Evolutionary conservation across 2,113 vertebrate species (phyloP).

Genomic region (Prunella fulvescens): DNA sequence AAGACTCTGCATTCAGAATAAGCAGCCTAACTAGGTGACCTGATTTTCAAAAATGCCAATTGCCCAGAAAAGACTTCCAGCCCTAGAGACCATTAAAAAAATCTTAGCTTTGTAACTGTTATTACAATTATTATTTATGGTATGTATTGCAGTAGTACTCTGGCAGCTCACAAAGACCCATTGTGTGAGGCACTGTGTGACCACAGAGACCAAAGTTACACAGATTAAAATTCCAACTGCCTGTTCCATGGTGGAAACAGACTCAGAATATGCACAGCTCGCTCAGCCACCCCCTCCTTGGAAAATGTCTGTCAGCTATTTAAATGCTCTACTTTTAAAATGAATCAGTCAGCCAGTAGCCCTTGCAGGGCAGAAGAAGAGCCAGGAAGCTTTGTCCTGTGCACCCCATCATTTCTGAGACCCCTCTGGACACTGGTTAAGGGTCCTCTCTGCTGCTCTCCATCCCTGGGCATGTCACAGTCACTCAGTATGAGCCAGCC

Average conservation of each 20-base stretch:
- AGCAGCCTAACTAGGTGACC: constrained; percentile 1
- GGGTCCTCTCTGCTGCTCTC: background rate
- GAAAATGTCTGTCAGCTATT: background rate
- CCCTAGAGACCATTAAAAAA: constrained; percentile 5
- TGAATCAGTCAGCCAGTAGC: background rate
- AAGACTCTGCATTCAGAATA: constrained; percentile 14
- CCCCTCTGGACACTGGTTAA: background rate
- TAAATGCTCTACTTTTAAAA: background rate
- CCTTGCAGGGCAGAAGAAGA: background rate
- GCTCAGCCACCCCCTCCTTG: background rate
- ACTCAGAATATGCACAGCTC: background rate
- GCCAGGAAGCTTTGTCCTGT: background rate
- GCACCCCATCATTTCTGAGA: background rate
- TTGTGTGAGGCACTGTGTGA: background rate
- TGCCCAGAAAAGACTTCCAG: constrained; percentile 24
- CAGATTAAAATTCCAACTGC: constrained; percentile 18
- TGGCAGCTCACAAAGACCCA: background rate
- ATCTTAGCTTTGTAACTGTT: constrained; percentile 23
- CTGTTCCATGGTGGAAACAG: background rate
- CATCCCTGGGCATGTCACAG: background rate
- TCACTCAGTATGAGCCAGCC: background rate
- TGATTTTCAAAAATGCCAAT: constrained; percentile 37
- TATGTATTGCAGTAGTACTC: background rate
- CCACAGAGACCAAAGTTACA: background rate
- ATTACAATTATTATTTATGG: constrained; percentile 46